phyloP scores from a whole-genome alignment of 2,113 vertebrate species.

The Zapornia atra region DNA sequence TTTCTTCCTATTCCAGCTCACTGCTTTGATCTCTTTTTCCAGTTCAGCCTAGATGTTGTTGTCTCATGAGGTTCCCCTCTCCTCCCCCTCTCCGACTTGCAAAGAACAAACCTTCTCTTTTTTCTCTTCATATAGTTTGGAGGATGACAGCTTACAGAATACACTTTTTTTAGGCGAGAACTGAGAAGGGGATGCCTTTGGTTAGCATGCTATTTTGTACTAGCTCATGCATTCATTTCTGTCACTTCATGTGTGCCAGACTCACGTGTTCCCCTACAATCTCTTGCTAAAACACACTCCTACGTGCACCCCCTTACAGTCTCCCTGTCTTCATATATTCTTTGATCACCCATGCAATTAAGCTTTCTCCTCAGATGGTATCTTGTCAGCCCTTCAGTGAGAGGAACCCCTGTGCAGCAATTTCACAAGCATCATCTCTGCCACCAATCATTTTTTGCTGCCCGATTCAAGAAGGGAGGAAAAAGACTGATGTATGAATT shows the following conservation, averaged over 20 bases:
- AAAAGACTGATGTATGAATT: not conserved
- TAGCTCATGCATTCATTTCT: constrained; percentile 6
- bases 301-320: not conserved
- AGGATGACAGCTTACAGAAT: not conserved
- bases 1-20: not conserved
- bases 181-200: not conserved
- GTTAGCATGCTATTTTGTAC: not conserved
- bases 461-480: not conserved
- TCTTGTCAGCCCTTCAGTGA: constrained; percentile 5
- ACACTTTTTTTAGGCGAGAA: not conserved
- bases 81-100: not conserved
- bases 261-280: not conserved
- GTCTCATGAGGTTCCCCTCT: not conserved
- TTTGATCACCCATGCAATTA: constrained; percentile 51
- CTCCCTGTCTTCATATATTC: not conserved
- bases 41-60: not conserved
- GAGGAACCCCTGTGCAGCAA: not conserved
- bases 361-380: constrained; percentile 1
- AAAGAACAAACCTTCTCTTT: constrained; percentile 1
- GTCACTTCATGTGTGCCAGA: constrained; percentile 28
- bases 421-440: not conserved
- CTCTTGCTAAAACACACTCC: constrained; percentile 32
- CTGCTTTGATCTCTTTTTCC: constrained; percentile 26
- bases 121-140: not conserved
- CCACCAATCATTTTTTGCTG: not conserved